phyloP scores from a whole-genome alignment of 2,888 invertebrate species.

The Oasisia sp. region DNA sequence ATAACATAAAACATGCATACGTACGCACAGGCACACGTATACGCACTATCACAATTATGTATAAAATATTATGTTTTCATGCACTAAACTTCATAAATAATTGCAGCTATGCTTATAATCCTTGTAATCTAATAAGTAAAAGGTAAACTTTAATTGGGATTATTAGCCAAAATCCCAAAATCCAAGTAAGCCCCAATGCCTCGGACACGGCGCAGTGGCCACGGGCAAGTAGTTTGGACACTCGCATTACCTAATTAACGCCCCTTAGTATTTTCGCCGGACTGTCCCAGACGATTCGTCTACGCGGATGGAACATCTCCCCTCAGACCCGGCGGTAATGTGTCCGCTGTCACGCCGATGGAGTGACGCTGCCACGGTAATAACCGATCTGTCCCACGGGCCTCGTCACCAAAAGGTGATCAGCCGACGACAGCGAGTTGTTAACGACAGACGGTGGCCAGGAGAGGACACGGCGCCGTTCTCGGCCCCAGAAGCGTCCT shows the following conservation, averaged over 20 bases:
- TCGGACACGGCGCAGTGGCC: too few relatives aligned
- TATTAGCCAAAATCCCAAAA: too few relatives aligned
- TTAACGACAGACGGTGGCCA: background rate
- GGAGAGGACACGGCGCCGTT: background rate
- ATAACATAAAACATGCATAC: background rate
- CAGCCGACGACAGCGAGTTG: background rate
- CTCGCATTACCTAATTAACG: background rate
- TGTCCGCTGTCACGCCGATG: background rate
- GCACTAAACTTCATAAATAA: too few relatives aligned
- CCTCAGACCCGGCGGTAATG: background rate
- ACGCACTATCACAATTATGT: too few relatives aligned
- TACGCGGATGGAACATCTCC: background rate
- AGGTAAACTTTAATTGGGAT: too few relatives aligned
- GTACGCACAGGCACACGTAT: background rate
- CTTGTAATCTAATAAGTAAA: too few relatives aligned
- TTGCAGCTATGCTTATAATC: too few relatives aligned
- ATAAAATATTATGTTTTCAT: too few relatives aligned
- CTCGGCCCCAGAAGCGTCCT: background rate
- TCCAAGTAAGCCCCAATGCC: too few relatives aligned
- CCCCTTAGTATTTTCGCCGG: background rate
- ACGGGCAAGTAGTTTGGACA: background rate
- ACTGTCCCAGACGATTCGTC: background rate
- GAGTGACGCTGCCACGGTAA: background rate
- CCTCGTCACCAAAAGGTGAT: background rate
- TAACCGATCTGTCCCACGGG: constrained; percentile 6